Percentiles rank a stretch among this genome's conserved stretches.
These are phyloP conservation scores for Bovichtus diacanthus DNA, from an alignment of 2,797 vertebrate genomes.

Conservation along the genomic window DNA sequence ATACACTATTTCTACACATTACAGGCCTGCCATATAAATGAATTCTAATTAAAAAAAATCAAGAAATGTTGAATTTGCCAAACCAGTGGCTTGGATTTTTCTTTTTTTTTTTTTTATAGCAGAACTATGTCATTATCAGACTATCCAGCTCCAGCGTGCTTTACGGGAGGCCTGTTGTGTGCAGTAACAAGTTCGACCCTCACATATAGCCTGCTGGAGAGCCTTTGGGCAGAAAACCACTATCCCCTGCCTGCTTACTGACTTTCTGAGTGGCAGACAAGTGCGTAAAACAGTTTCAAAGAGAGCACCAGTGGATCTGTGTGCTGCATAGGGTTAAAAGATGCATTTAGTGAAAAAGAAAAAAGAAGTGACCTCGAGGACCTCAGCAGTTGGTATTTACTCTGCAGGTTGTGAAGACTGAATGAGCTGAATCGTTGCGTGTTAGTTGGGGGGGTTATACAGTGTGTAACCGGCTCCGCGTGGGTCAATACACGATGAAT, in stretches of 20 bases:
- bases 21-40: not conserved
- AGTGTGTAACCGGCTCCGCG: not conserved
- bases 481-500: not conserved
- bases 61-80: not conserved
- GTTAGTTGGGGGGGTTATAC: constrained; percentile 1
- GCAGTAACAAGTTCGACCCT: not conserved
- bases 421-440: not conserved
- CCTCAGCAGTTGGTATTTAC: constrained; percentile 57
- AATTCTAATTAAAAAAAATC: not conserved
- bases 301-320: not conserved
- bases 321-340: not conserved
- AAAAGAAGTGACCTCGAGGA: constrained; percentile 34
- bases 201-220: not conserved
- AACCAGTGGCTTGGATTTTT: not conserved
- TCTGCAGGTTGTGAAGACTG: constrained; percentile 19
- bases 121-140: not conserved
- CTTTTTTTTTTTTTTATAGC: not conserved
- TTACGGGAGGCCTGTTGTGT: not conserved
- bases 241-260: not conserved
- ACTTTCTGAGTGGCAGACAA: not conserved
- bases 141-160: not conserved
- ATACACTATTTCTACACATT: not conserved
- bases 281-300: constrained; percentile 6
- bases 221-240: not conserved
- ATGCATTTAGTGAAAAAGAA: constrained; percentile 20